Evolutionary conservation across 2,113 vertebrate genomes (phyloP).

Genomic region (Myodes glareolus): DNA sequence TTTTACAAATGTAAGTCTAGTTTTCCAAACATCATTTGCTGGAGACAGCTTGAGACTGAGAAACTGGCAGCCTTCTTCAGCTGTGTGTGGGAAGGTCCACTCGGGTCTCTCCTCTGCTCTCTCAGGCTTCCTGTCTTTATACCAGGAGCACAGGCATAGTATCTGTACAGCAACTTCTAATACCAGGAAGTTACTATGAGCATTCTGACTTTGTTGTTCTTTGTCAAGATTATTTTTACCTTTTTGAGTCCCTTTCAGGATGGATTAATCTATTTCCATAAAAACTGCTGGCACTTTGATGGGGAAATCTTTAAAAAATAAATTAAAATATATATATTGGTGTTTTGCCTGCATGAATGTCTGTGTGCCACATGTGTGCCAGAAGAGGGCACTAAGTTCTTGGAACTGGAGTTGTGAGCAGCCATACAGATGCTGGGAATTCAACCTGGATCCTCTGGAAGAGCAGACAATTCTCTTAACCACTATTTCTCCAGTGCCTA

Average conservation of each 20-base stretch:
- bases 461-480: not conserved
- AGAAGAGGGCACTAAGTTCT: not conserved
- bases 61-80: not conserved
- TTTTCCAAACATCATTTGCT: not conserved
- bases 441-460: not conserved
- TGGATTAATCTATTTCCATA: conserved; percentile 30
- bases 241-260: not conserved
- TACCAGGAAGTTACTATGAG: not conserved
- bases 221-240: not conserved
- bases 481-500: not conserved
- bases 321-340: not conserved
- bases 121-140: not conserved
- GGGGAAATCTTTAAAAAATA: not conserved
- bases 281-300: not conserved
- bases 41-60: not conserved
- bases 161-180: conserved; percentile 5
- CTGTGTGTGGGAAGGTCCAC: not conserved
- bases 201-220: not conserved
- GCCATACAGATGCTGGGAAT: not conserved
- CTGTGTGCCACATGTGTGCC: not conserved
- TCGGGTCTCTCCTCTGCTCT: not conserved
- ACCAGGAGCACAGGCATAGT: not conserved
- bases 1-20: not conserved
- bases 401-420: not conserved
- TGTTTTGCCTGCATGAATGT: not conserved